Base-by-base conservation (phyloP, 2,888 invertebrate species). In the Geophilus truncorum region DNA sequence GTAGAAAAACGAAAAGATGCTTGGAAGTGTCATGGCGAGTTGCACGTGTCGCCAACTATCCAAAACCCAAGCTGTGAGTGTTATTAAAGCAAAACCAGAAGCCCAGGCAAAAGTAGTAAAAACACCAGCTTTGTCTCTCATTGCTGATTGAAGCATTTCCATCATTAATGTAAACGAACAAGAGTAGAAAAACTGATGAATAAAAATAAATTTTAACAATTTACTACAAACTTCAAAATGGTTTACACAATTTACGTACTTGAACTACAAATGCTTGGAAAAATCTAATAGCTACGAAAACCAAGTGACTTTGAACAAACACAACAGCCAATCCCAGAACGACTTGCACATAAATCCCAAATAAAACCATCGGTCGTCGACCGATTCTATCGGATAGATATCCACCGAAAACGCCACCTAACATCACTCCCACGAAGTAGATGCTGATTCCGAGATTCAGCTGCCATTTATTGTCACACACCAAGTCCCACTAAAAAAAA, bases 11-110 rank as follows among this genome's bases (percentile, higher is more conserved):
- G 89, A 88, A 7, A 88, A 81, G 0, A 88, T 84, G 28, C 88
- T 88, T 0, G 90, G 89, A 34, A 89, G 85, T 12, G 88, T 87
- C 70, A 90, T 85, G 0, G 88, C 88, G 70, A 90, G 85, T 83
- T 90, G 89, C 7, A 90, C 86, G 80, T 88, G 85, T 45, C 89
- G 85, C 90, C 90, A 90, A 83, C 89, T 86, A 7, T 87, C 86
- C 57, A 90, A 85, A 10, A 87, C 84, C 82, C 88, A 90, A 6
- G 89, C 88, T 9, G 90, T 84, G 28, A 88, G 83, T 34, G 87
- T 85, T 25, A 89, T 85, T 23, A 89, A 88, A 5, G 88, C 81
- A 36, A 85, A 85, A 4, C 83, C 83, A 6, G 84, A 77, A 0
- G 89, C 88, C 88, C 89, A 89, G 9, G 9, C 32, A 32, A 9